phyloP scores from a whole-genome alignment of 1,140 invertebrate species.

The Elymnias hypermnestra region DNA sequence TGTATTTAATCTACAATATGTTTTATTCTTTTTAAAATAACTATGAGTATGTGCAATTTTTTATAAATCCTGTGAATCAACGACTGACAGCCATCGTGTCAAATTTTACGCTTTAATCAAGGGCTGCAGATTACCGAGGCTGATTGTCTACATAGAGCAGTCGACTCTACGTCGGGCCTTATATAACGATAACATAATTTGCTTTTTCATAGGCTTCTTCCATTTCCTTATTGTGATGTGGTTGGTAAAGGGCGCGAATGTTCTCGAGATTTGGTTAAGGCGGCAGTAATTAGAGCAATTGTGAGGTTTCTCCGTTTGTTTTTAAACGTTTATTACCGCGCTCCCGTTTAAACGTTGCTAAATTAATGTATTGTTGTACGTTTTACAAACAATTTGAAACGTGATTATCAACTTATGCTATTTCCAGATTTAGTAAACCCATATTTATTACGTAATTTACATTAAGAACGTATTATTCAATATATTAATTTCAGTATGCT shows the following conservation, averaged over 20 bases:
- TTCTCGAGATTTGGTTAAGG: slow-evolving; percentile 66
- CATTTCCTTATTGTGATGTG: slow-evolving; percentile 58
- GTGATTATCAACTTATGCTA: slow-evolving; percentile 7
- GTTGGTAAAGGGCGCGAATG: slow-evolving; percentile 61
- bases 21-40: too few relatives aligned
- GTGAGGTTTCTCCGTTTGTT: slow-evolving; percentile 62
- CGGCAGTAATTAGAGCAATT: slow-evolving; percentile 61
- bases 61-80: too few relatives aligned
- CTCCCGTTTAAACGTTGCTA: slow-evolving; percentile 14
- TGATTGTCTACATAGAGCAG: too few relatives aligned
- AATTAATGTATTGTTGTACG: background rate
- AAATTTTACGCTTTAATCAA: too few relatives aligned
- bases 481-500: too few relatives aligned
- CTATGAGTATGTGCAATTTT: too few relatives aligned
- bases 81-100: too few relatives aligned
- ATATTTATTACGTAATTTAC: too few relatives aligned
- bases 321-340: slow-evolving; percentile 55
- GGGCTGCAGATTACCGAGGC: too few relatives aligned
- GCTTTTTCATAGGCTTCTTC: slow-evolving; percentile 68
- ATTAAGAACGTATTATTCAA: too few relatives aligned
- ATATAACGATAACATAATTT: slow-evolving; percentile 71
- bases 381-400: slow-evolving; percentile 10
- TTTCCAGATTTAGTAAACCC: slow-evolving; percentile 1
- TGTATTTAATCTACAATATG: too few relatives aligned
- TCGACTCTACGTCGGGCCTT: slow-evolving; percentile 25